phyloP scores from a whole-genome alignment of 2,113 vertebrate species.

The Prunella fulvescens region DNA sequence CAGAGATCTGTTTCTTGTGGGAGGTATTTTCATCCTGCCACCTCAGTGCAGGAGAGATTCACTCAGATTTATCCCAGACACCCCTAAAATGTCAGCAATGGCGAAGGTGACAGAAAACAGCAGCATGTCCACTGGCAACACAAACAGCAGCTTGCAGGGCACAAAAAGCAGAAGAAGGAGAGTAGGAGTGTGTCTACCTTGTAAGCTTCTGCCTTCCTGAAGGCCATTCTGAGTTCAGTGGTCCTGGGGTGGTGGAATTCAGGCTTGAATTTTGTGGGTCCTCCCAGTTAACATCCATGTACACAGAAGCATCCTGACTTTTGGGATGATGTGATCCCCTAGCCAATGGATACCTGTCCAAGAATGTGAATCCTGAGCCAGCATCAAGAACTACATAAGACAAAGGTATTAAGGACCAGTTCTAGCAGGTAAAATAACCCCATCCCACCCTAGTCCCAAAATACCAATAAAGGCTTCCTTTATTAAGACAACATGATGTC shows the following conservation, averaged over 20 bases:
- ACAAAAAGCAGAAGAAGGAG: not conserved
- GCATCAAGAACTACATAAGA: not conserved
- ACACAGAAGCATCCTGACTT: not conserved
- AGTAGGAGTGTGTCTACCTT: not conserved
- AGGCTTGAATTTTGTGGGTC: not conserved
- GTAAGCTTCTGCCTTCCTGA: not conserved
- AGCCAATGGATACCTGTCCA: not conserved
- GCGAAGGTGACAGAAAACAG: not conserved
- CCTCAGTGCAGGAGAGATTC: fast-evolving
- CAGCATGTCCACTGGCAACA: not conserved
- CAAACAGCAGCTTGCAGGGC: not conserved
- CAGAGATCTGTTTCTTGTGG: not conserved
- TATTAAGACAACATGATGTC: not conserved
- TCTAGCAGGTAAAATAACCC: constrained; percentile 32
- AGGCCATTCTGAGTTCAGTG: not conserved
- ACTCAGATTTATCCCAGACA: not conserved
- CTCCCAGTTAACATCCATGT: not conserved
- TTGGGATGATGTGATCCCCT: not conserved
- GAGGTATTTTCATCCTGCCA: not conserved
- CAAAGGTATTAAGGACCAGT: constrained; percentile 15
- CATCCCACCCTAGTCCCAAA: not conserved
- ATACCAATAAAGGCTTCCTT: not conserved
- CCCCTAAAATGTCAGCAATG: not conserved
- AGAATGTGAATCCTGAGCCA: not conserved
- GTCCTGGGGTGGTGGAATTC: not conserved